These are phyloP conservation scores for Heliconius hermathena DNA, from an alignment of 1,140 invertebrate species.

Conservation along the genomic window DNA sequence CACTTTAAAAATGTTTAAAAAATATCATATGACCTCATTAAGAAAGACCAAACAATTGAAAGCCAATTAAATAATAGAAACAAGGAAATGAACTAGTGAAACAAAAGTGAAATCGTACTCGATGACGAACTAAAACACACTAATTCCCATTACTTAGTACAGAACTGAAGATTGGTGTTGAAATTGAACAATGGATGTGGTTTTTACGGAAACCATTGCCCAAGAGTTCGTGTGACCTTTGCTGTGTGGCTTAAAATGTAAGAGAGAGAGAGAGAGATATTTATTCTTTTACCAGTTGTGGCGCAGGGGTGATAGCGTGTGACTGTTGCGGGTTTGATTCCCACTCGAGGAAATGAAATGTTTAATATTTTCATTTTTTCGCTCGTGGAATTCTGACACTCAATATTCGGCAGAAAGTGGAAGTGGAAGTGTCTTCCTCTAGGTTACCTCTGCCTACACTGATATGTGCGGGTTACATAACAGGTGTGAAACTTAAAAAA, in stretches of 20 bases:
- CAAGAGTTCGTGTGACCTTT: slow-evolving; percentile 58
- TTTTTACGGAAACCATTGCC: slow-evolving; percentile 66
- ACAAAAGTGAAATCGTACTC: slow-evolving; percentile 25
- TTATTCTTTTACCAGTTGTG: too few relatives aligned
- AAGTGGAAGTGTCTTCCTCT: neutral
- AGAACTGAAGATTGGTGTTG: slow-evolving; percentile 28
- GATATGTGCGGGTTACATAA: neutral
- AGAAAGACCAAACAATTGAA: neutral
- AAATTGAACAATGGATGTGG: slow-evolving; percentile 59
- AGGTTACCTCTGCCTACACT: neutral
- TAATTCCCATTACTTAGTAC: slow-evolving; percentile 11
- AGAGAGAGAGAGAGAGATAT: neutral
- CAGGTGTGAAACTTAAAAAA: neutral
- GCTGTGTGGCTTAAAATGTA: slow-evolving; percentile 28
- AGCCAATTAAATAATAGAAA: neutral
- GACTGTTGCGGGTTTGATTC: neutral
- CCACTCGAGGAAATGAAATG: neutral
- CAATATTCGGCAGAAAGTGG: neutral
- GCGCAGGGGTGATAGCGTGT: too few relatives aligned
- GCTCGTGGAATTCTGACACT: neutral
- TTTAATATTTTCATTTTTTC: neutral
- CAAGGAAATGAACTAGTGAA: slow-evolving; percentile 4
- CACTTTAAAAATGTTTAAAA: too few relatives aligned
- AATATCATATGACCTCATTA: neutral
- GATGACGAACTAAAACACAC: slow-evolving; percentile 5